Base-by-base conservation (phyloP, 2,113 vertebrate genomes). In the Gymnocephalus cernua region DNA sequence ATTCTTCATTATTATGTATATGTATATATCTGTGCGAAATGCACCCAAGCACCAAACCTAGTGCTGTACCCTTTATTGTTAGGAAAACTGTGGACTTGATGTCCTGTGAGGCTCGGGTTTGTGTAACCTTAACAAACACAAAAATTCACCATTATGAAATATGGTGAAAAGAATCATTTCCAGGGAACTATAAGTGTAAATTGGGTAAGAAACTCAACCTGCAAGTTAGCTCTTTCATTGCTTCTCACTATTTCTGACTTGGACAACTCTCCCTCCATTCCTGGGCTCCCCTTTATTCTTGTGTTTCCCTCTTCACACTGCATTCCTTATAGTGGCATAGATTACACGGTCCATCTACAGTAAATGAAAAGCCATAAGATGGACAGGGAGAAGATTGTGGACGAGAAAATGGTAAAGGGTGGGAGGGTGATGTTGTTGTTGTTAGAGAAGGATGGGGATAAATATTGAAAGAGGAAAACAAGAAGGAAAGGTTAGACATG, bases 391-490 rank as follows among this genome's bases (percentile, higher is more conserved):
- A 61, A 27, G 54, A 62, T 1, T 12, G 27, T 27, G 38, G 27
- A 23, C 5, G 32, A 32, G 45, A 19, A 23, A 67, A 18, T 12
- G 15, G 19, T 6, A 15, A 12, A 14, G 4, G n/a, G 56, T 57
- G 29, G 45, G 59, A 51, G 48, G n/a, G 25, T 27, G 62, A n/a
- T 50, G 63, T 18, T 56, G 12, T 10, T 66, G 45, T 18, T 56
- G 12, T 10, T 66, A 38, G 44, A 23, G 15, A 66, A 53, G 41
- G 25, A 45, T 45, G 29, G 56, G 35, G 45, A 81, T 68, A 41
- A 67, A 72, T 65, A 57, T 59, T 21, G 32, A 48, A 74, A 25
- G 21, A 74, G 61, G 12, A 48, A 80, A 85, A 62, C 65, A 67
- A 75, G 51, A 59, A 61, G 29, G 25, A 69, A 67, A 74, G 2